Percentiles rank a stretch among this genome's conserved stretches.
Conservation (phyloP, 2,888 invertebrate species). For the Drosophila kokeensis region DNA sequence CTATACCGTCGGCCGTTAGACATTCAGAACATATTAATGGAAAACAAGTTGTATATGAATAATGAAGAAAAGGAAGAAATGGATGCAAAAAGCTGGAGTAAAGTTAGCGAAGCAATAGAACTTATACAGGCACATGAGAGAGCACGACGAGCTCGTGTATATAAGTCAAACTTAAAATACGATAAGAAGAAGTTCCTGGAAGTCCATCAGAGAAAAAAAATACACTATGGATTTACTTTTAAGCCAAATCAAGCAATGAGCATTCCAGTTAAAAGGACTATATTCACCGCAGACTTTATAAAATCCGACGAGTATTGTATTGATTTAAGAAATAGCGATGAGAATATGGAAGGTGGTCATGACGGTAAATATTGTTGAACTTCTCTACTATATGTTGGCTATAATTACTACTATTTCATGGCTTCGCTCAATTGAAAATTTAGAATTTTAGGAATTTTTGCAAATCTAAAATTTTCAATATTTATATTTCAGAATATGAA, state of each 20-base stretch:
- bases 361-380: slow-evolving; percentile 45
- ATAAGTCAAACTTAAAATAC: slow-evolving; percentile 65
- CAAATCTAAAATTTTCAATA: no score
- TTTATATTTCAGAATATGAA: slow-evolving; percentile 38
- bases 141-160: slow-evolving; percentile 81
- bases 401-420: background rate
- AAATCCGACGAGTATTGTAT: slow-evolving; percentile 56
- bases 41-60: slow-evolving; percentile 64
- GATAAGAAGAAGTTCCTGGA: slow-evolving; percentile 63
- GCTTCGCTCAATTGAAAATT: background rate
- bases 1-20: slow-evolving; percentile 83
- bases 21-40: slow-evolving; percentile 73
- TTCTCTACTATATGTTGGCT: background rate
- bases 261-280: slow-evolving; percentile 80
- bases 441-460: no score
- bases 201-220: slow-evolving; percentile 47
- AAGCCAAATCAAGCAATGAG: slow-evolving; percentile 80
- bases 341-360: slow-evolving; percentile 15
- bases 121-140: slow-evolving; percentile 86
- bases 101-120: slow-evolving; percentile 74
- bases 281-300: slow-evolving; percentile 76
- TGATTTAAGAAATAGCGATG: slow-evolving; percentile 45
- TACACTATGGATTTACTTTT: slow-evolving; percentile 78
- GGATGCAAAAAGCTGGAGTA: slow-evolving; percentile 54
- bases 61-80: slow-evolving; percentile 55